These are phyloP conservation scores for Antitype chi DNA, from an alignment of 2,888 invertebrate genomes.

Conservation along the genomic window DNA sequence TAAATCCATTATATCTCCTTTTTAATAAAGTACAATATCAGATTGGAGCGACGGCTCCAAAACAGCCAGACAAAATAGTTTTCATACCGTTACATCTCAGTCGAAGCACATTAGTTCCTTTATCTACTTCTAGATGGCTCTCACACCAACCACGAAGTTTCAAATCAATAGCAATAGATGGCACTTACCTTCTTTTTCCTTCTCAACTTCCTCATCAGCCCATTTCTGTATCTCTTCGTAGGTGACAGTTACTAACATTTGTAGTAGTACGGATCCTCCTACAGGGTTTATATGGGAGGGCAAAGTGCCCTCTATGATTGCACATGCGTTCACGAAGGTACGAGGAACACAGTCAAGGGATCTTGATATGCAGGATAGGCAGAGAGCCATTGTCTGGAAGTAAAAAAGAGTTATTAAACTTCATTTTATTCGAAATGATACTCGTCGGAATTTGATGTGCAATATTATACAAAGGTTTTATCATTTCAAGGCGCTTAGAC, in stretches of 20 bases:
- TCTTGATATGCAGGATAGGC: slow-evolving; percentile 92
- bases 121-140: slow-evolving; percentile 33
- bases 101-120: background rate
- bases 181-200: slow-evolving; percentile 79
- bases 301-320: slow-evolving; percentile 92
- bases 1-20: no score
- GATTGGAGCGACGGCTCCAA: no score
- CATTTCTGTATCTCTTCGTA: slow-evolving; percentile 92
- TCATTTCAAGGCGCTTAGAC: background rate
- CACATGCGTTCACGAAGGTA: slow-evolving; percentile 89
- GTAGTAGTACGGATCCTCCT: slow-evolving; percentile 93
- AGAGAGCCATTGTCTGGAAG: slow-evolving; percentile 92
- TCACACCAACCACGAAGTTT: background rate
- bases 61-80: background rate
- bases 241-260: slow-evolving; percentile 92
- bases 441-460: background rate
- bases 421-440: background rate
- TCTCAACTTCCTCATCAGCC: slow-evolving; percentile 82
- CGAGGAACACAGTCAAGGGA: slow-evolving; percentile 93
- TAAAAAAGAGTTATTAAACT: background rate
- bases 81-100: background rate
- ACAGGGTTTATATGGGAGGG: slow-evolving; percentile 93
- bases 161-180: slow-evolving; percentile 20
- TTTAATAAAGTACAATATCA: background rate
- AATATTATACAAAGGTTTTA: background rate